A percentile compares a stretch with the other conserved stretches of the same genome.
These are phyloP conservation scores for Pocota personata DNA, from an alignment of 2,888 invertebrate species.

Conservation along the genomic window DNA sequence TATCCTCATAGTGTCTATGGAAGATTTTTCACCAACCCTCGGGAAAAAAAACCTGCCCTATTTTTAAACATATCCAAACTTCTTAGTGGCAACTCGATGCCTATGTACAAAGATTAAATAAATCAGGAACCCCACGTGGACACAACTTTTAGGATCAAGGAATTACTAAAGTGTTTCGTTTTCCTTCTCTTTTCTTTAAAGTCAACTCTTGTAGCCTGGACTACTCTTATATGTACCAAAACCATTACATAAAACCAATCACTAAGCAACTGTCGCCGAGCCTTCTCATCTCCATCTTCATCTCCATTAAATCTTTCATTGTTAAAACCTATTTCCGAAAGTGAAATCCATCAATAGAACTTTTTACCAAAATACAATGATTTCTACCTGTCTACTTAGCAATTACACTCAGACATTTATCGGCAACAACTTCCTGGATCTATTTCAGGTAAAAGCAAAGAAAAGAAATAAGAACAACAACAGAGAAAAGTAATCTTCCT, in stretches of 20 bases:
- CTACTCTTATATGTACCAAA: too few relatives aligned
- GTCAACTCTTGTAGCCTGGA: too few relatives aligned
- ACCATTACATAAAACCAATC: not conserved
- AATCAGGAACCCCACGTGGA: too few relatives aligned
- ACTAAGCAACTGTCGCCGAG: slow-evolving; percentile 14
- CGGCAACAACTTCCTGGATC: slow-evolving; percentile 55
- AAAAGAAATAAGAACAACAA: not conserved
- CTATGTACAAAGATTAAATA: too few relatives aligned
- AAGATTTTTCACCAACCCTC: too few relatives aligned
- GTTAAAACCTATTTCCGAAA: slow-evolving; percentile 26
- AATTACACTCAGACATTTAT: slow-evolving; percentile 69
- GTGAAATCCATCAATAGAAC: slow-evolving; percentile 47
- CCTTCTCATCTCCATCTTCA: slow-evolving; percentile 4
- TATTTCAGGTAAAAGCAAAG: slow-evolving; percentile 3
- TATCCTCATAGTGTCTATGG: too few relatives aligned
- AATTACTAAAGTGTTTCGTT: too few relatives aligned
- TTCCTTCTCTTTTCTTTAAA: too few relatives aligned
- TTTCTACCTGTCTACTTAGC: slow-evolving; percentile 64
- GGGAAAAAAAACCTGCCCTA: too few relatives aligned
- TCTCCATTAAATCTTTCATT: slow-evolving; percentile 59
- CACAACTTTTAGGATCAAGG: too few relatives aligned
- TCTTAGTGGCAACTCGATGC: too few relatives aligned
- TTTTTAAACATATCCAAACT: too few relatives aligned
- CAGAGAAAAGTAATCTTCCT: slow-evolving; percentile 40
- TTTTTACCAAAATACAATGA: slow-evolving; percentile 32